phyloP scores from a whole-genome alignment of 2,888 invertebrate species.

The Limnephilus marmoratus region DNA sequence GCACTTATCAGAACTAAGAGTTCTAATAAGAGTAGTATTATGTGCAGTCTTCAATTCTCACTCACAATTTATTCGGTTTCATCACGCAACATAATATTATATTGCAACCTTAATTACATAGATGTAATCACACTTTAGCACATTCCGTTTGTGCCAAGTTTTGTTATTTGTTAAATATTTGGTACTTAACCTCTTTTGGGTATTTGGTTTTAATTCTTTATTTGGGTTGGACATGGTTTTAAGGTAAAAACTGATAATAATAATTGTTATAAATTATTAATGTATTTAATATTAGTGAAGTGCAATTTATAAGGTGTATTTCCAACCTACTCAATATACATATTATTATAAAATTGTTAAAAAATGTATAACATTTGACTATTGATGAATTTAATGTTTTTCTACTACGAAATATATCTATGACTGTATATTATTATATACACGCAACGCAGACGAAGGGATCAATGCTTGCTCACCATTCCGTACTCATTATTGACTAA shows the following conservation, averaged over 20 bases:
- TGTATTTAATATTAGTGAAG: neutral
- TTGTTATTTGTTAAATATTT: conserved; percentile 30
- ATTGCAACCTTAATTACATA: neutral
- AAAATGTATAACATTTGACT: neutral
- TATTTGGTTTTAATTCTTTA: conserved; percentile 24
- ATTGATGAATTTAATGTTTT: neutral
- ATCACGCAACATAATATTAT: too few relatives aligned
- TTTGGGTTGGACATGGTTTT: conserved; percentile 10
- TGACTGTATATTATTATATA: neutral
- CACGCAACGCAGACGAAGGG: neutral
- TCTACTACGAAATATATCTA: neutral
- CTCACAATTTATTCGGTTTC: too few relatives aligned
- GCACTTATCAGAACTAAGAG: neutral
- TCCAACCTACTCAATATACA: conserved; percentile 13
- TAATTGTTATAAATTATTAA: neutral
- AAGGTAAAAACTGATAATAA: neutral
- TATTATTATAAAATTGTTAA: conserved; percentile 12
- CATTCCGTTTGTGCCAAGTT: neutral
- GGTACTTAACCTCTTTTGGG: conserved; percentile 38
- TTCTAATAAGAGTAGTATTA: neutral
- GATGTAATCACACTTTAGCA: neutral
- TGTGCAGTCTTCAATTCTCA: neutral
- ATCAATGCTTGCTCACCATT: conserved; percentile 45
- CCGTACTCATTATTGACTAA: conserved; percentile 46
- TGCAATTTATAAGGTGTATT: neutral